Base-by-base conservation (phyloP, 2,797 vertebrate species). In the Odontamblyopus rebecca region DNA sequence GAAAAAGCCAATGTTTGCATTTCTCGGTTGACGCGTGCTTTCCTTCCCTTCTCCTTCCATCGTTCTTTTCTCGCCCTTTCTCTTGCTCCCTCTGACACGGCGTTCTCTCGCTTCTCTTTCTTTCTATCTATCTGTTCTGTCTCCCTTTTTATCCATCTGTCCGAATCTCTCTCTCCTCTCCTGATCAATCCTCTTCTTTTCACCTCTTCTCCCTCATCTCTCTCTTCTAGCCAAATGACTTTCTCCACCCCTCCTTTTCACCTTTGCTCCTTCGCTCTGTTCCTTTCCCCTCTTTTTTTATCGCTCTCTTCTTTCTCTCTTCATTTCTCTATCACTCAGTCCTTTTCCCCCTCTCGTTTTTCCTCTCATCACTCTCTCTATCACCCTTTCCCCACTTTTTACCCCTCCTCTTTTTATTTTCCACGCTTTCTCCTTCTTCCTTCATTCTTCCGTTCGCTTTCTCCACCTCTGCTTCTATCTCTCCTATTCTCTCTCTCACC, bases 1-100 rank as follows among this genome's bases (percentile, higher is more conserved):
- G 85, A 93, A 93, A 67, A 92, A 57, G 83, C 88, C 92, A 84
- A 88, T 94, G 92, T 93, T 93, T 93, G 92, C 92, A 88, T 92
- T 92, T 90, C 89, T 80, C 80, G 69, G 66, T 81, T 77, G 76
- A 12, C 67, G 29, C 81, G 79, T 75, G 74, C 76, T 75, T 67
- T 67, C 70, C 15, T 75, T 12, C 13, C 26, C 27, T 13, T 61
- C 29, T 61, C 59, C 30, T 18, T 61, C 59, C 18, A 16, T 60
- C 57, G 19, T 23, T 48, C 63, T 30, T 38, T 38, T 38, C 60
- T 35, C 53, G 64, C 71, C 64, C 61, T 38, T 74, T 53, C 75
- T 67, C 67, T n/a, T 74, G 63, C 48, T 26, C 79, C 72, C 84
- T 80, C 82, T 82, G 18, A 8, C 5, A 7, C 7, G 5, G 16